Evolutionary conservation across 2,888 invertebrate species (phyloP).

Genomic region (Dynastes hyllus): DNA sequence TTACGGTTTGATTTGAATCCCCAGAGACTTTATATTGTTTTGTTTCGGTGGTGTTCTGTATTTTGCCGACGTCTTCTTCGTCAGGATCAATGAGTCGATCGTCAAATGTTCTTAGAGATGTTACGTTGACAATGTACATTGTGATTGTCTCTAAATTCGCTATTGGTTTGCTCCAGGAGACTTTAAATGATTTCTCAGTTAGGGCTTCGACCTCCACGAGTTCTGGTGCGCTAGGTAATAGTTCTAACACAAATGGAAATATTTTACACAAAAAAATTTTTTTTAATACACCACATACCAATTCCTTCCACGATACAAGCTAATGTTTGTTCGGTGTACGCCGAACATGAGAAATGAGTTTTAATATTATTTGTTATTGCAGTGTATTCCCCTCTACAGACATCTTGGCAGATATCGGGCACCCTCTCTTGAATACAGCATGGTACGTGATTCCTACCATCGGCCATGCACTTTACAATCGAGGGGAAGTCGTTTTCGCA

Average conservation of each 20-base stretch:
- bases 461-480: conserved; percentile 86
- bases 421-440: conserved; percentile 88
- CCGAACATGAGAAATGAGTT: conserved; percentile 88
- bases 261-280: not conserved
- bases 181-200: conserved; percentile 81
- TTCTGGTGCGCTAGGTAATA: conserved; percentile 84
- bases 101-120: conserved; percentile 81
- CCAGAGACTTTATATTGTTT: conserved; percentile 75
- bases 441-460: conserved; percentile 89
- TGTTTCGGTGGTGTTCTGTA: conserved; percentile 63
- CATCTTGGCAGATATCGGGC: conserved; percentile 89
- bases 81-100: conserved; percentile 73
- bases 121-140: conserved; percentile 82
- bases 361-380: conserved; percentile 88
- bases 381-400: conserved; percentile 89
- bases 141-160: conserved; percentile 79
- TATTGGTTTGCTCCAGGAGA: conserved; percentile 81
- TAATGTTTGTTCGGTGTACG: conserved; percentile 86
- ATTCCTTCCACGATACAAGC: conserved; percentile 90
- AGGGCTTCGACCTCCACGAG: conserved; percentile 82
- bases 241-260: conserved; percentile 72
- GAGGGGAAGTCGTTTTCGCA: conserved; percentile 87
- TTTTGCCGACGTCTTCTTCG: conserved; percentile 65
- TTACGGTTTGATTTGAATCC: conserved; percentile 75
- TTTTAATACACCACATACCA: conserved; percentile 66